Conservation (phyloP, 53 echinoderm and acorn worm species). For the Actinopyga echinites region DNA sequence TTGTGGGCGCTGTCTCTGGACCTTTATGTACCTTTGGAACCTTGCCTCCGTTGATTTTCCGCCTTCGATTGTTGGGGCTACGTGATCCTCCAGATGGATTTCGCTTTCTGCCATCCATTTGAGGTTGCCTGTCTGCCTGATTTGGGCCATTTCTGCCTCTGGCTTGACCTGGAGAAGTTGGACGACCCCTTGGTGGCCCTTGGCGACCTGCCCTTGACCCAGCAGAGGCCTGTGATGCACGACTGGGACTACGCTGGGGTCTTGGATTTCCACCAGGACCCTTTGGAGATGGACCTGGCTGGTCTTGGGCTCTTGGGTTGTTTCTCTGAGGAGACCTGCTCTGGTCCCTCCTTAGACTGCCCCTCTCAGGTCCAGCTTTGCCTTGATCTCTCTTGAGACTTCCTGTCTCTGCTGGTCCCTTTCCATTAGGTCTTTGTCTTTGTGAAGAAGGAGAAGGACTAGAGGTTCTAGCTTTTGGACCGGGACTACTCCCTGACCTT, state of each 20-base stretch:
- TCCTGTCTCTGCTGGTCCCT: slow-evolving; percentile 24
- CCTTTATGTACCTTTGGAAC: slow-evolving; percentile 27
- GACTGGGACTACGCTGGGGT: slow-evolving; percentile 19
- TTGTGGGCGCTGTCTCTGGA: slow-evolving; percentile 35
- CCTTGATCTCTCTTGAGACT: slow-evolving; percentile 1
- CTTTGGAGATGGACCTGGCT: not conserved
- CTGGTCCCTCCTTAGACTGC: slow-evolving; percentile 7
- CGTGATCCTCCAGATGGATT: slow-evolving; percentile 11
- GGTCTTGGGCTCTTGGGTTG: not conserved
- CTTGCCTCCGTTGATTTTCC: slow-evolving; percentile 26
- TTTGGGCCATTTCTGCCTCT: not conserved
- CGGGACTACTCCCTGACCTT: slow-evolving; percentile 20
- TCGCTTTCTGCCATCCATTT: not conserved
- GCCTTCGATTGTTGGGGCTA: slow-evolving; percentile 31
- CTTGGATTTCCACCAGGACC: not conserved
- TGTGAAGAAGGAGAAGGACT: slow-evolving; percentile 6
- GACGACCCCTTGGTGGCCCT: slow-evolving; percentile 13
- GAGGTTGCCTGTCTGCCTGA: not conserved
- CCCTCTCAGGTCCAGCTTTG: not conserved
- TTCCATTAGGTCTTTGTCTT: not conserved
- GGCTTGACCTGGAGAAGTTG: not conserved
- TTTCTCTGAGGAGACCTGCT: slow-evolving; percentile 24
- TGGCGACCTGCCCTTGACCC: not conserved
- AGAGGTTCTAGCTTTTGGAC: not conserved
- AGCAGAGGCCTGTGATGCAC: not conserved